These are phyloP conservation scores for Mirounga angustirostris DNA, from an alignment of 2,113 vertebrate species.

Conservation along the genomic window DNA sequence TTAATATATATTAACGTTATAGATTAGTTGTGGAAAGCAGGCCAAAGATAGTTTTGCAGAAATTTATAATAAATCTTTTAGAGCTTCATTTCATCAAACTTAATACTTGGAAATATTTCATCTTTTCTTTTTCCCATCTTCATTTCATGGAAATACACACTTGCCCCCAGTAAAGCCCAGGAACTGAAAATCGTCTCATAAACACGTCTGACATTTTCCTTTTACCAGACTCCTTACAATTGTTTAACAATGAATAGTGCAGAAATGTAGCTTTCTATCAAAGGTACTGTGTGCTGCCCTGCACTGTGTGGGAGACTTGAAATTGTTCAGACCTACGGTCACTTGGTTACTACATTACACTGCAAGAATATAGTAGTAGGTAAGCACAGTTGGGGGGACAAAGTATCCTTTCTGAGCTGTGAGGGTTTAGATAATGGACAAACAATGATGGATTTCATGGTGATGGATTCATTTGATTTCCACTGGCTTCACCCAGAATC, in stretches of 20 bases:
- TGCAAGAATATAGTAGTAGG: conserved; percentile 6
- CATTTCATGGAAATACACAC: background rate
- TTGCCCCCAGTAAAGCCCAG: background rate
- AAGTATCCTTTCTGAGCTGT: conserved; percentile 57
- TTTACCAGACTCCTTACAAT: background rate
- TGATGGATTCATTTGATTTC: conserved; percentile 61
- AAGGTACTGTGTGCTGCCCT: background rate
- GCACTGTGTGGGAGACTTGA: background rate
- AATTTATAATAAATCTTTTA: background rate
- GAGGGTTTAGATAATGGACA: conserved; percentile 65
- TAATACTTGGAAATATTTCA: background rate
- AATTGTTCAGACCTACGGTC: conserved; percentile 24
- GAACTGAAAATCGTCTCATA: background rate
- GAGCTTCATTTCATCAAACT: background rate
- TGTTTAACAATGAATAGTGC: conserved; percentile 22
- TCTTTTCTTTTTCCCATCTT: background rate
- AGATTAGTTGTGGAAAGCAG: conserved; percentile 54
- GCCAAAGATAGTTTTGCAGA: background rate
- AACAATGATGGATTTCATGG: conserved; percentile 51
- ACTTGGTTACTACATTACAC: background rate
- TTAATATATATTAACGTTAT: background rate
- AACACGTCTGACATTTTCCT: background rate
- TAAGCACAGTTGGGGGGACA: background rate
- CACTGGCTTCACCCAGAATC: conserved; percentile 18
- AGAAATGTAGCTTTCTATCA: conserved; percentile 55